Base-by-base conservation (phyloP, 2,888 invertebrate species). In the Sipunculus nudus region DNA sequence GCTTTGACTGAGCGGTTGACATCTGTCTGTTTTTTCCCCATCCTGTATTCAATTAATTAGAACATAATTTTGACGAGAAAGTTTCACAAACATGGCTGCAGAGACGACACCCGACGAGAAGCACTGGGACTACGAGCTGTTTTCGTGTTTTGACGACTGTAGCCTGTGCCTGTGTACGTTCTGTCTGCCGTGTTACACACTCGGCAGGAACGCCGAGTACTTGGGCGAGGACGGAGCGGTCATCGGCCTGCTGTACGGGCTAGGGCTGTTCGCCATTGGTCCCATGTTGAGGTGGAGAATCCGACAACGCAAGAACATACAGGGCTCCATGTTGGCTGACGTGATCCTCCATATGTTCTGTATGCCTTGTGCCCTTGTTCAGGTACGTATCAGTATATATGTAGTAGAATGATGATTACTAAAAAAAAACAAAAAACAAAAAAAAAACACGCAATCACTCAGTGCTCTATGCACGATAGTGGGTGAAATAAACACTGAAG, bases 341-440 rank as follows among this genome's bases (percentile, higher is more conserved):
- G 67, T 65, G 19, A 25, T 57, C 19, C 29, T 59, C 19, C 61
- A 63, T 32, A 35, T 48, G 19, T 45, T 68, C 28, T 61, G 60
- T 28, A 67, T 67, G 5, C 67, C 67, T 48, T 69, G 69, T 38
- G 61, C 67, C 25, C 45, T 69, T 40, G 55, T 67, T 5, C 69
- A 69, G 61, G 69, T n/a, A n/a, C n/a, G n/a, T n/a, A n/a, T n/a
- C n/a, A n/a, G n/a, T n/a, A n/a, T n/a, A n/a, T n/a, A n/a, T n/a
- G n/a, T n/a, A n/a, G n/a, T n/a, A n/a, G n/a, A n/a, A n/a, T n/a
- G n/a, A n/a, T n/a, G n/a, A n/a, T n/a, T n/a, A n/a, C n/a, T n/a
- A n/a, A n/a, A n/a, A n/a, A n/a, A n/a, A n/a, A n/a, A n/a, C n/a
- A n/a, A n/a, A n/a, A n/a, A n/a, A n/a, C n/a, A n/a, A n/a, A n/a